Evolutionary conservation across 1,140 invertebrate genomes (phyloP), one percentile per base, ranked within the genome.

Genomic region (Heliconius congener): DNA sequence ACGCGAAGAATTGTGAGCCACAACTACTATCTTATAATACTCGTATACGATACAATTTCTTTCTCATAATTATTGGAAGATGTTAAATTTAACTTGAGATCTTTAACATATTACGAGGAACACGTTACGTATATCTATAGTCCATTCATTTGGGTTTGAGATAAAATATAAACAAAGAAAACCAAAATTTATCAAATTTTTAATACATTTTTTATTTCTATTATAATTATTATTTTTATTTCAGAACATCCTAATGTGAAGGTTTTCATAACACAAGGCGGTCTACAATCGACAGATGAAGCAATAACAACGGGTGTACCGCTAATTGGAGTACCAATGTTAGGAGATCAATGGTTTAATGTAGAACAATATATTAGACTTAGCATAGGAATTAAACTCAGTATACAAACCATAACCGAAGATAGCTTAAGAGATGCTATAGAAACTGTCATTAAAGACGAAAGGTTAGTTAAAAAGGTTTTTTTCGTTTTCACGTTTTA

Each of bases 281-380:
- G 60, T 30, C 60, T 66, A 66, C 60, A 66, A 66, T 66, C 60
- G n/a, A 66, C 60, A 30, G 60, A 66, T 52, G 85, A 84, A 74
- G 79, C 82, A 27, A 83, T 87, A 6, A 52, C 71, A 34, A 81
- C 83, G 34, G 83, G 79, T 23, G 83, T 86, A 9, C 85, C 85
- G 11, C 34, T 88, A 34, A 57, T 86, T n/a, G 86, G 81, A 13
- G 76, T 86, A 34, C 86, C 92, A 30, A 66, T 66, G 60, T 66
- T 66, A 66, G 84, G 75, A 16, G 92, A 94, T 73, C 92, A 93
- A 78, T 86, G 78, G 79, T 85, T 83, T 46, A 88, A 90, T 50
- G 86, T 84, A 8, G 80, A 87, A 34, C 87, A 84, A 75, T 86
- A 89, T 39, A 77, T 75, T 0, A 39, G 81, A 11, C 79, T 84